A percentile compares a stretch with the other conserved stretches of the same genome.
phyloP scores from a whole-genome alignment of 2,888 invertebrate species.

The Tiphia femorata region DNA sequence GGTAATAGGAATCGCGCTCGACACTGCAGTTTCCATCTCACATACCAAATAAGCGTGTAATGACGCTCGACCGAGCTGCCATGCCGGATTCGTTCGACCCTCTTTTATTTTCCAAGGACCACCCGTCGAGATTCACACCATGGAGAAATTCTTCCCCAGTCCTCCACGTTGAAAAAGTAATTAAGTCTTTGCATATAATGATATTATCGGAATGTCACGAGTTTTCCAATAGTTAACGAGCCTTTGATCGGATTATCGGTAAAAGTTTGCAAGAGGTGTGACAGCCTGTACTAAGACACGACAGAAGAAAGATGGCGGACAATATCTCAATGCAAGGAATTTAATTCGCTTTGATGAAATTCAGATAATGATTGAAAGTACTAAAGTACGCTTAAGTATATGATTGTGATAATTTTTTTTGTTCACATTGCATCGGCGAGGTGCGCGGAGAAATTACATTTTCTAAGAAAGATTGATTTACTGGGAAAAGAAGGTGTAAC shows the following conservation, averaged over 20 bases:
- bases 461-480: too few species aligned
- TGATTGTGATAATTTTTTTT: too few species aligned
- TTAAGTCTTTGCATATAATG: constrained; percentile 28
- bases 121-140: neutral
- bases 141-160: neutral
- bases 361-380: constrained; percentile 12
- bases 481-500: too few species aligned
- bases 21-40: neutral
- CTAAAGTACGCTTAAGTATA: neutral
- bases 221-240: constrained; percentile 51
- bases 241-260: constrained; percentile 56
- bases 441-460: too few species aligned
- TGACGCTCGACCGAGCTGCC: neutral
- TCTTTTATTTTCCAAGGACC: neutral
- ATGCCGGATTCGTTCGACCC: neutral
- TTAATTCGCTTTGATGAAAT: constrained; percentile 10
- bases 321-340: constrained; percentile 24
- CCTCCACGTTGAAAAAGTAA: constrained; percentile 3
- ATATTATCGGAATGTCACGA: constrained; percentile 38
- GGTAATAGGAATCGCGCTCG: constrained; percentile 21
- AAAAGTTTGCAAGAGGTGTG: constrained; percentile 45
- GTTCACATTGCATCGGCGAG: too few species aligned
- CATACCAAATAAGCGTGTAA: constrained; percentile 1
- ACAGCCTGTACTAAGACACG: constrained; percentile 12
- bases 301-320: constrained; percentile 3